These are phyloP conservation scores for Mystacides longicornis DNA, from an alignment of 2,888 invertebrate species.

Conservation along the genomic window DNA sequence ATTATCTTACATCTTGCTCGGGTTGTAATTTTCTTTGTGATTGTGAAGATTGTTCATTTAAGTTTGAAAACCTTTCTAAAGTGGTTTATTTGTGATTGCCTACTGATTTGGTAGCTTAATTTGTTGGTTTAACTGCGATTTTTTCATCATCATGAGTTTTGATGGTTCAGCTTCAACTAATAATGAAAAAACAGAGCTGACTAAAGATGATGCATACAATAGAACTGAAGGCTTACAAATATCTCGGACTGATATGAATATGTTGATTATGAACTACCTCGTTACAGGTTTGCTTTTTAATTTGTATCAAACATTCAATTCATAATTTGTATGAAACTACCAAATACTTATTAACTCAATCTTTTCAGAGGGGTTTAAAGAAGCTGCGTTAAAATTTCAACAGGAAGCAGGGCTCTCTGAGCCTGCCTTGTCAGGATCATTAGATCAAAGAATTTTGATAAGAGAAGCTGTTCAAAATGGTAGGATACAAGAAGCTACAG, in stretches of 20 bases:
- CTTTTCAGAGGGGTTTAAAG: slow-evolving; percentile 79
- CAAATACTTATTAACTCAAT: neutral
- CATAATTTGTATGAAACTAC: too few species aligned
- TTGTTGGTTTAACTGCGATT: too few species aligned
- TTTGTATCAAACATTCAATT: too few species aligned
- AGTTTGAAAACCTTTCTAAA: too few species aligned
- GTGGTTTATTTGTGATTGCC: too few species aligned
- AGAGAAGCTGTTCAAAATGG: slow-evolving; percentile 91
- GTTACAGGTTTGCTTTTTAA: slow-evolving; percentile 66
- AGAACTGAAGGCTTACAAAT: slow-evolving; percentile 71
- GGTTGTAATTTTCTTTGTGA: too few species aligned
- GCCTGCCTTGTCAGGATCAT: slow-evolving; percentile 56
- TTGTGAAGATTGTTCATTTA: too few species aligned
- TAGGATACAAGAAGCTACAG: slow-evolving; percentile 86
- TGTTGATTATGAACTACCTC: slow-evolving; percentile 96
- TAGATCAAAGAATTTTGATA: slow-evolving; percentile 88
- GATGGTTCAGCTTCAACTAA: slow-evolving; percentile 29
- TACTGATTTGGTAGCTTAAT: too few species aligned
- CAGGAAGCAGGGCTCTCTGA: slow-evolving; percentile 75
- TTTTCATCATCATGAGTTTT: slow-evolving; percentile 16
- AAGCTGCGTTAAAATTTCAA: slow-evolving; percentile 95
- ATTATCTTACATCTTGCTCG: too few species aligned
- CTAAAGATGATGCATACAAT: slow-evolving; percentile 68
- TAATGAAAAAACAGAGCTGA: slow-evolving; percentile 40
- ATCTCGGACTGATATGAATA: slow-evolving; percentile 90